Base-by-base conservation (phyloP, 2,797 vertebrate species). In the Phalanger gymnotis region DNA sequence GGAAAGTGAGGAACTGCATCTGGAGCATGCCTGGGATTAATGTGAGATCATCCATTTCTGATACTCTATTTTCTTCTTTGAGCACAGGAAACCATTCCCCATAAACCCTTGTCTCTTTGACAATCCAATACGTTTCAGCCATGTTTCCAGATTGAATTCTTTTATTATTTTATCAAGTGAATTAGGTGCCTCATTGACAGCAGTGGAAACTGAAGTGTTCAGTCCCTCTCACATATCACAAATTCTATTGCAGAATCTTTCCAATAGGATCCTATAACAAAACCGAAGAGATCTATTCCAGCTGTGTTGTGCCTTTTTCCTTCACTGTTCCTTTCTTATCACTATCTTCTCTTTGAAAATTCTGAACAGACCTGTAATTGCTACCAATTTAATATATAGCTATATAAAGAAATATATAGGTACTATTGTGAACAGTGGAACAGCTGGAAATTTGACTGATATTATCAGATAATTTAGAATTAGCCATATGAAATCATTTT, bases 151-250 rank as follows among this genome's bases (percentile, higher is more conserved):
- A 93, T 89, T 90, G 93, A 27, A 73, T 73, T 66, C 1, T 73
- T 90, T 94, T 90, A 90, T 81, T 19, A 87, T 93, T 40, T 40
- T 95, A 89, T 94, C 28, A 92, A 93, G 55, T 92, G 34, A 92
- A 91, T 87, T 90, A 89, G 61, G 12, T 1, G n/a, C 54, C 93
- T 53, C 92, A 0, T 56, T 66, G 56, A 81, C 30, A 66, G 55
- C 54, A 92, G 28, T 87, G 25, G 56, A 53, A 92, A 90, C 9
- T 40, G 3, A 90, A 91, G 25, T 93, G 91, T 54, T 90, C 90
- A 90, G 28, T 93, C 54, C 11, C 92, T 34, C 52, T n/a, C 54
- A 96, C 31, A 25, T 81, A 94, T 34, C 54, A 73, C 7, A 1
- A 87, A 92, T 92, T 94, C 93, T 93, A 12, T 54, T 47, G 53